These are phyloP conservation scores for Ornithorhynchus anatinus DNA, from an alignment of 2,113 vertebrate genomes.

Conservation along the genomic window DNA sequence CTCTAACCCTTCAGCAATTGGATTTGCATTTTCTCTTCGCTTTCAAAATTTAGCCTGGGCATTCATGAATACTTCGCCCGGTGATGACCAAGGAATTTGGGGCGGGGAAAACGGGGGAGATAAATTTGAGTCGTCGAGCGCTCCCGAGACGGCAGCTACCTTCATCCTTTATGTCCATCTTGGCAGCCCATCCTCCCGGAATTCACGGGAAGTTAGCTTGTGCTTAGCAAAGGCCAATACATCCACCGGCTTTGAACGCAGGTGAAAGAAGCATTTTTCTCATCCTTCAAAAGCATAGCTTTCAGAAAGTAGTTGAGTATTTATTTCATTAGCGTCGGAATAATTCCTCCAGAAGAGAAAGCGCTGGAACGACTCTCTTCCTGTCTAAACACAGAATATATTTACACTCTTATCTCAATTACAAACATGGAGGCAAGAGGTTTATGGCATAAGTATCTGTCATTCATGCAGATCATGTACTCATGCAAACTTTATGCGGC, in stretches of 20 bases:
- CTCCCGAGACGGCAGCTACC: neutral
- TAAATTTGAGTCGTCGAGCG: slow-evolving; percentile 42
- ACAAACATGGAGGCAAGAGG: neutral
- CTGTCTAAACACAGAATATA: neutral
- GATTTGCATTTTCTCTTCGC: neutral
- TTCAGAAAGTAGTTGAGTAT: neutral
- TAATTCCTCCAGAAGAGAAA: neutral
- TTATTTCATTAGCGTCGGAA: neutral
- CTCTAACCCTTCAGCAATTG: neutral
- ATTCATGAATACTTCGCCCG: slow-evolving; percentile 19
- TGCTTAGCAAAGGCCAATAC: neutral
- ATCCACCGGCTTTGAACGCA: neutral
- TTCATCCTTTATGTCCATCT: neutral
- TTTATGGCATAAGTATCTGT: neutral
- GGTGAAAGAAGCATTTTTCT: neutral
- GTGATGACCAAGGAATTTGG: neutral
- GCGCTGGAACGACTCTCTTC: neutral
- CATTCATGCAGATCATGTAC: neutral
- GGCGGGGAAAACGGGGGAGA: slow-evolving; percentile 9
- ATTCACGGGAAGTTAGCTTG: neutral
- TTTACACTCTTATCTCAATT: neutral
- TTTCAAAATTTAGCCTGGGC: neutral
- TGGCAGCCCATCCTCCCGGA: neutral
- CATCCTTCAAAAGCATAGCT: neutral
- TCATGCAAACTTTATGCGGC: neutral